These are phyloP conservation scores for Urocynchramus pylzowi DNA, from an alignment of 2,113 vertebrate genomes.

Conservation along the genomic window DNA sequence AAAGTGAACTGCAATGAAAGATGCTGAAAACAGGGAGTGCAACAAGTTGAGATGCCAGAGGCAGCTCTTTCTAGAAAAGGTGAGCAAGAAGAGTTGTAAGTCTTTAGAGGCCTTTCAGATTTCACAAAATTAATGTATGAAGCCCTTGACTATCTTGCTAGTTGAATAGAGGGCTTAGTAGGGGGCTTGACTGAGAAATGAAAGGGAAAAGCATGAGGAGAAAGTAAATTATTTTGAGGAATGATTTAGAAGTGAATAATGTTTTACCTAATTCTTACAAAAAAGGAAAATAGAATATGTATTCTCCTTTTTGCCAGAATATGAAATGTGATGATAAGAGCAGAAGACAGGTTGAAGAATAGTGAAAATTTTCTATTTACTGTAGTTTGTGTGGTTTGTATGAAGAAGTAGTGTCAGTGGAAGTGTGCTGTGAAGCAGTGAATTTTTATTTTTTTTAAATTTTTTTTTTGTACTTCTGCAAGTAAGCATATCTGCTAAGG, in stretches of 20 bases:
- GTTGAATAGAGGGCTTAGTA: background rate
- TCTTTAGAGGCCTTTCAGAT: background rate
- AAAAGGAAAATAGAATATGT: background rate
- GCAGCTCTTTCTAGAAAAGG: background rate
- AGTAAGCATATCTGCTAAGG: background rate
- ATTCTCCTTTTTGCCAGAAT: background rate
- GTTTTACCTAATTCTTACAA: background rate
- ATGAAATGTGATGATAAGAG: background rate
- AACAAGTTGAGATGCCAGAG: background rate
- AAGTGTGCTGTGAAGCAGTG: background rate
- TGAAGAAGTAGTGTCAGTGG: background rate
- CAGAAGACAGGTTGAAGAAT: background rate
- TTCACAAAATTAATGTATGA: background rate
- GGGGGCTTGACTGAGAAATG: background rate
- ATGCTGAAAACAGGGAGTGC: background rate
- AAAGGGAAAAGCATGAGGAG: background rate
- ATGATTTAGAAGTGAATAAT: background rate
- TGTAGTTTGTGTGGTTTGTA: background rate
- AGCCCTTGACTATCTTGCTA: background rate
- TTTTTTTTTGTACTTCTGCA: background rate
- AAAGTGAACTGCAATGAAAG: background rate
- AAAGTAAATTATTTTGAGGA: background rate
- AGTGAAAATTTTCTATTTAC: background rate
- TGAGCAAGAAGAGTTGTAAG: background rate
- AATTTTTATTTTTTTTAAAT: background rate